Evolutionary conservation across 2,888 invertebrate species (phyloP).

Genomic region (Dendrolimus pini): DNA sequence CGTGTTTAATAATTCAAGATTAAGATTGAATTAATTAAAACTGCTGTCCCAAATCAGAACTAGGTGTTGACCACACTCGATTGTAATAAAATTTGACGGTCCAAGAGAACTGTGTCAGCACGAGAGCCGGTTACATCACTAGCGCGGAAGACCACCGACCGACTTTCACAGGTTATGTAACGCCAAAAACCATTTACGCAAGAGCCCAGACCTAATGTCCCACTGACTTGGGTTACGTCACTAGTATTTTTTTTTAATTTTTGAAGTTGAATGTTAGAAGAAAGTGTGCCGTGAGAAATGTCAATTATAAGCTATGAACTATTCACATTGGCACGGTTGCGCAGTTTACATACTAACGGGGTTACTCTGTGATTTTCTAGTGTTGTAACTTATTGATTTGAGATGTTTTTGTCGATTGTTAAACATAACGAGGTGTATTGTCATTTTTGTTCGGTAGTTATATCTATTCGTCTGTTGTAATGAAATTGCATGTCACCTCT

Average conservation of each 20-base stretch:
- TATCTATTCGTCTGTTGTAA: too few relatives aligned
- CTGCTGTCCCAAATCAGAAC: background rate
- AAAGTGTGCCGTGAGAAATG: constrained; percentile 68
- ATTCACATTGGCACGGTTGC: constrained; percentile 27
- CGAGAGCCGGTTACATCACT: constrained; percentile 37
- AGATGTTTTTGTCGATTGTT: background rate
- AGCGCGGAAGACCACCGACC: constrained; percentile 61
- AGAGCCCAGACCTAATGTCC: constrained; percentile 69
- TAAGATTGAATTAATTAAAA: background rate
- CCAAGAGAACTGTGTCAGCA: constrained; percentile 44
- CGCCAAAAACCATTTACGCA: constrained; percentile 54
- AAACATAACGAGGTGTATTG: background rate
- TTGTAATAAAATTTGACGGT: constrained; percentile 28
- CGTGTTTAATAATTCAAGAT: background rate
- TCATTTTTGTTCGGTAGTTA: too few relatives aligned
- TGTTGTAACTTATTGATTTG: background rate
- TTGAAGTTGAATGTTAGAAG: constrained; percentile 61
- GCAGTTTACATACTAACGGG: background rate
- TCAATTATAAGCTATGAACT: constrained; percentile 31
- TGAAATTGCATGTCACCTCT: too few relatives aligned
- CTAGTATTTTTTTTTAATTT: constrained; percentile 46
- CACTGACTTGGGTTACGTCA: constrained; percentile 56
- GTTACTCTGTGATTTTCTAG: background rate
- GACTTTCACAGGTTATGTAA: constrained; percentile 68
- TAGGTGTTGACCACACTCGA: background rate